These are phyloP conservation scores for Lordiphosa collinella DNA, from an alignment of 1,140 invertebrate species.

Conservation along the genomic window DNA sequence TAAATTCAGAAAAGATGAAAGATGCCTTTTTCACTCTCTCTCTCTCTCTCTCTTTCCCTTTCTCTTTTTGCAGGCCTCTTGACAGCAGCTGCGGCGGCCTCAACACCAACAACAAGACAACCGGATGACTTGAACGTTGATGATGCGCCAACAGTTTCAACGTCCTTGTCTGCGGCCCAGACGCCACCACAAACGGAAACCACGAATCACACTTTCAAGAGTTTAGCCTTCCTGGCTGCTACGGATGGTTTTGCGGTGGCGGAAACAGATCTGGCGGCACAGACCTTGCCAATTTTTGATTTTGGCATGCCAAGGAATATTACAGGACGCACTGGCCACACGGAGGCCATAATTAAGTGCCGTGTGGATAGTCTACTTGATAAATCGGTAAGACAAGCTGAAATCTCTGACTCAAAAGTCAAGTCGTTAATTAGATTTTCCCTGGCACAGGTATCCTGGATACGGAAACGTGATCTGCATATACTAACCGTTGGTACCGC, in stretches of 20 bases:
- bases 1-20: slow-evolving; percentile 48
- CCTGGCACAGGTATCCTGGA: slow-evolving; percentile 86
- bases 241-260: slow-evolving; percentile 48
- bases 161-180: slow-evolving; percentile 22
- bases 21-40: slow-evolving; percentile 1
- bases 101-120: slow-evolving; percentile 23
- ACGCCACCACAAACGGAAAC: slow-evolving; percentile 51
- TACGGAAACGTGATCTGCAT: slow-evolving; percentile 87
- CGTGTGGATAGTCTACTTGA: slow-evolving; percentile 90
- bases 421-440: slow-evolving; percentile 42
- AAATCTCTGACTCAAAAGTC: not conserved
- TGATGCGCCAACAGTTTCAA: slow-evolving; percentile 22
- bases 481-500: slow-evolving; percentile 87
- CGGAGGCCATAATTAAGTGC: slow-evolving; percentile 91
- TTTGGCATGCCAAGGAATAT: slow-evolving; percentile 89
- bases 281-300: slow-evolving; percentile 83
- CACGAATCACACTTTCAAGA: slow-evolving; percentile 75
- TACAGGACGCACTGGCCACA: slow-evolving; percentile 90
- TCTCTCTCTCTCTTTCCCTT: not conserved
- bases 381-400: slow-evolving; percentile 84
- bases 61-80: slow-evolving; percentile 32
- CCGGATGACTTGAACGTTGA: slow-evolving; percentile 29
- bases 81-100: slow-evolving; percentile 26
- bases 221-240: slow-evolving; percentile 57
- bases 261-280: slow-evolving; percentile 28